Conservation (phyloP, 2,113 vertebrate species). For the Bungarus multicinctus region DNA sequence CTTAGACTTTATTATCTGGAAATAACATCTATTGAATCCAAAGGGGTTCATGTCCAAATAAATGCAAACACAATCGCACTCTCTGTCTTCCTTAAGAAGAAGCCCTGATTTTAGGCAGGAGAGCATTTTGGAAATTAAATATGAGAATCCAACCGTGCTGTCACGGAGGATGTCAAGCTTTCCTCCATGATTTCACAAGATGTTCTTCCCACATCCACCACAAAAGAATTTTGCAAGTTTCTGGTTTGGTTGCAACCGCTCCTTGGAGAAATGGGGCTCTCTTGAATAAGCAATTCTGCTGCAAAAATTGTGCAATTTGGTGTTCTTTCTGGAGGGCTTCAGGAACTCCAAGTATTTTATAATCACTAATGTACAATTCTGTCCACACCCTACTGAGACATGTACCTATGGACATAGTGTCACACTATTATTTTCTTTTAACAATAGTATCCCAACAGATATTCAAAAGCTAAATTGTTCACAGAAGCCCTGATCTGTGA, state of each 20-base stretch:
- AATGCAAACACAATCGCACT: no score
- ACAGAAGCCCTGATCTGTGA: neutral
- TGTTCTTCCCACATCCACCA: neutral
- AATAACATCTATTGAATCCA: neutral
- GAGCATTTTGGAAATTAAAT: neutral
- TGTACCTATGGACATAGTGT: no score
- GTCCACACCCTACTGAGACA: neutral
- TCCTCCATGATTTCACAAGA: neutral
- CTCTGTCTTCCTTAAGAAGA: neutral
- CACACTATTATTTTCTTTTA: neutral
- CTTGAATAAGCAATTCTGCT: neutral
- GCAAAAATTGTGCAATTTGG: neutral
- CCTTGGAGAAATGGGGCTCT: neutral
- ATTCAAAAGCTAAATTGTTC: neutral
- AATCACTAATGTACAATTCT: neutral
- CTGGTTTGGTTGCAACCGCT: slow-evolving; percentile 7
- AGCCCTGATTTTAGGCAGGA: neutral
- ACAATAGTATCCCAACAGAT: neutral
- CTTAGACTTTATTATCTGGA: neutral
- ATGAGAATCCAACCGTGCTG: no score
- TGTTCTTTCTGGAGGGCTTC: neutral
- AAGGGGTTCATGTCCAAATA: neutral
- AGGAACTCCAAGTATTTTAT: neutral
- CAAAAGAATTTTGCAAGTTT: slow-evolving; percentile 7
- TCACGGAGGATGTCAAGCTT: neutral